These are phyloP conservation scores for Schrankia costaestrigalis DNA, from an alignment of 2,888 invertebrate species.

Conservation along the genomic window DNA sequence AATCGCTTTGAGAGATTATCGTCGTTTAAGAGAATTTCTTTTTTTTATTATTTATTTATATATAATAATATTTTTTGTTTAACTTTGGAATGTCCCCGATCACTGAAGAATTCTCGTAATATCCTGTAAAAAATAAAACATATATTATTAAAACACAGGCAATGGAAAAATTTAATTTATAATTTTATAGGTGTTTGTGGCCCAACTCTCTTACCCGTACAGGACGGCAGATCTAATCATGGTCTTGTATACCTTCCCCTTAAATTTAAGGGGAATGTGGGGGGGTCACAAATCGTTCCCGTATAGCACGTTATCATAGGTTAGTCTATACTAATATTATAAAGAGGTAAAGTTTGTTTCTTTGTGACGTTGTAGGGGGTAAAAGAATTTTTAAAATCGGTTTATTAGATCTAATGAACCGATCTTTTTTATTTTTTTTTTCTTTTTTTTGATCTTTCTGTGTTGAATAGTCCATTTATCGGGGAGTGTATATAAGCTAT, in stretches of 20 bases:
- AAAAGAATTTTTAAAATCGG: neutral
- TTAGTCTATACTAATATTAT: neutral
- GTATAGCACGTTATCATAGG: neutral
- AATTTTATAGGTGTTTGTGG: neutral
- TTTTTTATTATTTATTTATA: slow-evolving; percentile 24
- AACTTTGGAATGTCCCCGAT: slow-evolving; percentile 70
- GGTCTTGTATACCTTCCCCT: neutral
- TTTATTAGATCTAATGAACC: too few relatives aligned
- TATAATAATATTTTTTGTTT: slow-evolving; percentile 19
- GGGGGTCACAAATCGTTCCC: neutral
- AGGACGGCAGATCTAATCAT: too few relatives aligned
- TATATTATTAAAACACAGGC: too few relatives aligned
- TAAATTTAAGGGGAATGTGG: neutral
- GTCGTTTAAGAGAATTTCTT: slow-evolving; percentile 53
- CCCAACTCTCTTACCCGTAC: neutral
- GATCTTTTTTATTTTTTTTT: too few relatives aligned
- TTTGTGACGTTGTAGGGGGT: neutral
- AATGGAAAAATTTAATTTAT: neutral
- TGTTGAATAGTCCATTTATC: too few relatives aligned
- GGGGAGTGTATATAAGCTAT: too few relatives aligned
- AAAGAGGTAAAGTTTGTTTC: neutral
- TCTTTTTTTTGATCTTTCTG: too few relatives aligned
- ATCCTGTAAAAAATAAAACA: slow-evolving; percentile 53
- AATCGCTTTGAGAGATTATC: slow-evolving; percentile 64
- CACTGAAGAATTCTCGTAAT: slow-evolving; percentile 70